phyloP scores from a whole-genome alignment of 2,113 vertebrate genomes.

The Aphyosemion australe region DNA sequence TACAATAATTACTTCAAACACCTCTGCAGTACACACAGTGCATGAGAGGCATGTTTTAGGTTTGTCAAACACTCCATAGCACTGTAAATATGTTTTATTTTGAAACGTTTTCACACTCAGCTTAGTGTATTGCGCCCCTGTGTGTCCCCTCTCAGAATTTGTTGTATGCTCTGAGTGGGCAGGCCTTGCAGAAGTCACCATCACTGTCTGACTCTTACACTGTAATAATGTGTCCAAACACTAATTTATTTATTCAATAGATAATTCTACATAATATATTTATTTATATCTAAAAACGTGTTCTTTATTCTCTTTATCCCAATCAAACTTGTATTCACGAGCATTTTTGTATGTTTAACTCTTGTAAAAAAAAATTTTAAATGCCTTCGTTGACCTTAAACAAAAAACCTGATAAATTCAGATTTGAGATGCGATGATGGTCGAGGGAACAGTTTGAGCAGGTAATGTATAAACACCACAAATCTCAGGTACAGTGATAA shows the following conservation, averaged over 20 bases:
- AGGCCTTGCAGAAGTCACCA: constrained; percentile 1
- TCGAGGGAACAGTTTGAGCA: constrained; percentile 19
- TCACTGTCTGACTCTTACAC: constrained; percentile 42
- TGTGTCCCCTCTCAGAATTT: constrained; percentile 54
- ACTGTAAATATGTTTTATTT: neutral
- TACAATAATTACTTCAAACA: constrained; percentile 14
- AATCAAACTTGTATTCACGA: neutral
- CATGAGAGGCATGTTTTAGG: constrained; percentile 9
- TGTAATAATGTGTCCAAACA: constrained; percentile 16
- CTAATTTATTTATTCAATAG: constrained; percentile 17
- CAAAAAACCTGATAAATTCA: constrained; percentile 37
- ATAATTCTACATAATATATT: constrained; percentile 9
- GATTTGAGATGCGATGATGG: constrained; percentile 28
- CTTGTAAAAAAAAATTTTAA: neutral
- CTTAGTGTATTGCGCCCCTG: constrained; percentile 58
- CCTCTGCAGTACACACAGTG: constrained; percentile 11
- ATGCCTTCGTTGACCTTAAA: too few species aligned
- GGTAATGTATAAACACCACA: constrained; percentile 27
- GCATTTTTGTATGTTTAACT: neutral
- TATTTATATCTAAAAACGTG: constrained; percentile 14
- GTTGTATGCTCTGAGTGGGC: neutral
- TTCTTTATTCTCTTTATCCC: constrained; percentile 3
- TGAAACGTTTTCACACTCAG: neutral
- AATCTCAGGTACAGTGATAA: constrained; percentile 58
- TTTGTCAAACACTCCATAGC: constrained; percentile 4